A percentile compares a stretch with the other conserved stretches of the same genome.
These are phyloP conservation scores for Phytoseiulus persimilis DNA, from an alignment of 2,888 invertebrate species.

Conservation along the genomic window DNA sequence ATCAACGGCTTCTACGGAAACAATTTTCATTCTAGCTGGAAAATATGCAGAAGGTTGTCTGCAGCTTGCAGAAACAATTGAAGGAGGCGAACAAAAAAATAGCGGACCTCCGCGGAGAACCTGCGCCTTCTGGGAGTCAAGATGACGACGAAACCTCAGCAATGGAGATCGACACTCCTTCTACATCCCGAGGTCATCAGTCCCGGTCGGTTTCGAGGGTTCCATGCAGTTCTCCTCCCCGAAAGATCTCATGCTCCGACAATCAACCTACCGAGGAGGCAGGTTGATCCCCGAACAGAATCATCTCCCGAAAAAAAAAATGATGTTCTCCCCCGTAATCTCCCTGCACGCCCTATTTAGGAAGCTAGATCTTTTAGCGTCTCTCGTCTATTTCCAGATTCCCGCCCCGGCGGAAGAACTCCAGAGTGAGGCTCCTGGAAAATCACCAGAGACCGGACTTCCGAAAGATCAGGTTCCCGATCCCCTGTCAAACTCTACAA, in stretches of 20 bases:
- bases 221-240: too few species aligned
- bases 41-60: constrained; percentile 94
- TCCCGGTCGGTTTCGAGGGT: neutral
- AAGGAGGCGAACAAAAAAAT: constrained; percentile 68
- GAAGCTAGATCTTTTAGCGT: too few species aligned
- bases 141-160: neutral
- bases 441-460: too few species aligned
- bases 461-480: too few species aligned
- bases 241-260: neutral
- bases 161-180: neutral
- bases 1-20: neutral
- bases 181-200: neutral
- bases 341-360: too few species aligned
- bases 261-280: neutral
- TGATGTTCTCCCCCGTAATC: too few species aligned
- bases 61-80: constrained; percentile 84
- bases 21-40: constrained; percentile 53
- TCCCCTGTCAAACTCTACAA: too few species aligned
- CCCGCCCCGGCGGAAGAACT: too few species aligned
- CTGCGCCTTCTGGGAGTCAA: constrained; percentile 42
- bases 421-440: too few species aligned
- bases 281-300: neutral
- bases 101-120: constrained; percentile 59
- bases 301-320: too few species aligned
- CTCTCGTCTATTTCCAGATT: too few species aligned